Conservation (phyloP, 2,113 vertebrate species). For the Vireo altiloquus region DNA sequence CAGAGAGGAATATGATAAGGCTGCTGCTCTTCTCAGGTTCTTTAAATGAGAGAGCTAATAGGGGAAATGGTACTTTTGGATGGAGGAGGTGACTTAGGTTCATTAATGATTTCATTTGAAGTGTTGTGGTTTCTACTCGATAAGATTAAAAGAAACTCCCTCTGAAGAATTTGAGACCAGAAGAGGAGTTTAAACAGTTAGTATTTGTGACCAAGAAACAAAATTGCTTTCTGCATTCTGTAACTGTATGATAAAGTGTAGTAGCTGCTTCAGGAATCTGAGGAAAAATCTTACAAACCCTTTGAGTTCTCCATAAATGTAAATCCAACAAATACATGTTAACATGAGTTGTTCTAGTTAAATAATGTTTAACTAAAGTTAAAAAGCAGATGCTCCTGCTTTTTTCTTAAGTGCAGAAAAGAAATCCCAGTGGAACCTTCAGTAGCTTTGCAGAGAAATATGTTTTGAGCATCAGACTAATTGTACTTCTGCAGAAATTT, state of each 20-base stretch:
- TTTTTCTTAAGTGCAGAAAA: background rate
- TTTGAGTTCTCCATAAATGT: background rate
- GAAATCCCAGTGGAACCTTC: background rate
- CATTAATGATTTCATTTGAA: background rate
- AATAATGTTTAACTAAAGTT: background rate
- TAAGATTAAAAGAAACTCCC: background rate
- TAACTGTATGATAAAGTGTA: background rate
- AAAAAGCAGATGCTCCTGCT: background rate
- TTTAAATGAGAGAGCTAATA: background rate
- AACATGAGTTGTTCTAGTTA: background rate
- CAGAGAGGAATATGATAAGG: background rate
- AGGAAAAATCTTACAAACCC: background rate
- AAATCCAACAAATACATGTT: background rate
- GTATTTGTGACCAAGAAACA: background rate
- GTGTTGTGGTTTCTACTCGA: background rate
- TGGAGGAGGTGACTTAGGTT: background rate
- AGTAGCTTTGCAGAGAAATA: background rate
- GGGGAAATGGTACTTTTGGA: background rate
- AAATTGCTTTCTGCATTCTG: background rate
- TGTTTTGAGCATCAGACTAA: background rate
- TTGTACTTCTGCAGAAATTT: background rate
- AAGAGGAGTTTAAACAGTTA: background rate
- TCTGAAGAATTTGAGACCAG: background rate
- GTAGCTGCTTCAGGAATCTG: background rate
- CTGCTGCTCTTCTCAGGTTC: background rate